These are phyloP conservation scores for Macaria notata DNA, from an alignment of 2,888 invertebrate genomes.

Conservation along the genomic window DNA sequence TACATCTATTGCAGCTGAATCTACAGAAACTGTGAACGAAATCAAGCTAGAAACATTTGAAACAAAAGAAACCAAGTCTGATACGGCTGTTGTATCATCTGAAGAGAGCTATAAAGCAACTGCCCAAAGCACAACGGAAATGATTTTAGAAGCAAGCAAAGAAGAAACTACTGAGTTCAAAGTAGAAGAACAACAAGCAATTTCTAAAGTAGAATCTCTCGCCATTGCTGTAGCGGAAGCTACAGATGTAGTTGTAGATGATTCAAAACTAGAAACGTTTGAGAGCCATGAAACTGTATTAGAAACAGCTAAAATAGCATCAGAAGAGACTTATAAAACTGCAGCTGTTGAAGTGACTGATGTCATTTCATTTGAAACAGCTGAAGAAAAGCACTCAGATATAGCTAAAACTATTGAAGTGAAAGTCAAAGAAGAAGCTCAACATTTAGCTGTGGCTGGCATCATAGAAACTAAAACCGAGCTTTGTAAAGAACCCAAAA, in stretches of 20 bases:
- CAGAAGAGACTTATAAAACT: slow-evolving; percentile 29
- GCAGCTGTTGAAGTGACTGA: slow-evolving; percentile 28
- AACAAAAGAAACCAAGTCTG: slow-evolving; percentile 35
- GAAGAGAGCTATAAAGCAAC: slow-evolving; percentile 34
- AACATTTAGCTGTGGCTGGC: slow-evolving; percentile 28
- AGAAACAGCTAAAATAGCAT: slow-evolving; percentile 24
- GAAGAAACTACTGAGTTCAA: slow-evolving; percentile 30
- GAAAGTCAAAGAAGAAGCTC: slow-evolving; percentile 23
- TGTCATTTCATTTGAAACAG: slow-evolving; percentile 27
- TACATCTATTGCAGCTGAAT: slow-evolving; percentile 32
- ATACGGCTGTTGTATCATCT: slow-evolving; percentile 36
- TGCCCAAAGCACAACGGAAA: slow-evolving; percentile 26
- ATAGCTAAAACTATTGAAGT: slow-evolving; percentile 18
- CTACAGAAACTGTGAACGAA: slow-evolving; percentile 38
- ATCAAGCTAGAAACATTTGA: slow-evolving; percentile 35
- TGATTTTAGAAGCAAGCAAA: slow-evolving; percentile 32
- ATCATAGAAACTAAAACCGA: slow-evolving; percentile 31
- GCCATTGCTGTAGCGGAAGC: slow-evolving; percentile 34
- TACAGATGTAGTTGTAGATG: slow-evolving; percentile 28
- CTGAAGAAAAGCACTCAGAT: slow-evolving; percentile 25
- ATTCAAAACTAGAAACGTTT: slow-evolving; percentile 30
- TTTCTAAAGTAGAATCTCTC: slow-evolving; percentile 31
- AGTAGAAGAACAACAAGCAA: slow-evolving; percentile 23
- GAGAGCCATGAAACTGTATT: slow-evolving; percentile 27
- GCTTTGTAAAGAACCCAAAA: slow-evolving; percentile 26